Percentiles rank a stretch among this genome's conserved stretches.
Evolutionary conservation across 2,113 vertebrate genomes (phyloP).

Genomic region (Coptodon bakossiorum): DNA sequence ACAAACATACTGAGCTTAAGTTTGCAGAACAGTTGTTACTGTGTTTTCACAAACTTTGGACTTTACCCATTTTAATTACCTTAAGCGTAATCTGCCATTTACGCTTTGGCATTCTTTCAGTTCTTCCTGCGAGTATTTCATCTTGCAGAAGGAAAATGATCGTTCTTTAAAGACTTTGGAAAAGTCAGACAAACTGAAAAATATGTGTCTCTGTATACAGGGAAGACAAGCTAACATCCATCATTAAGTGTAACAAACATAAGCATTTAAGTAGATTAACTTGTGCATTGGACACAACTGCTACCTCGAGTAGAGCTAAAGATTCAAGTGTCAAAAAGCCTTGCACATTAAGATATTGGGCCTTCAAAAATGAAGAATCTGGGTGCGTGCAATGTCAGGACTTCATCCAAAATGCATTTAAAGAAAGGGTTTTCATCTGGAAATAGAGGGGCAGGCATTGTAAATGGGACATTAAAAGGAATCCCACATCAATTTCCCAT

Average conservation of each 20-base stretch:
- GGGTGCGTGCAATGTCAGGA: background rate
- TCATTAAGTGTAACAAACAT: constrained; percentile 6
- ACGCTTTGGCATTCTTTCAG: background rate
- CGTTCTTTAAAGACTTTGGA: background rate
- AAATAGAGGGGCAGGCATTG: constrained; percentile 33
- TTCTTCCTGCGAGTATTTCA: background rate
- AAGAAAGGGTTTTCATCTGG: constrained; percentile 27
- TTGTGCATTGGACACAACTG: background rate
- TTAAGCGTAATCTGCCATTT: background rate
- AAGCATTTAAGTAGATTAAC: background rate
- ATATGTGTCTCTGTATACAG: background rate
- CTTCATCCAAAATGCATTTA: constrained; percentile 23
- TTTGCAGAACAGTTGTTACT: background rate
- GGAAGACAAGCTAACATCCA: background rate
- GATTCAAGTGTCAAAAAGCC: background rate
- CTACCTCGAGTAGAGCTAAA: background rate
- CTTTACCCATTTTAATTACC: constrained; percentile 2
- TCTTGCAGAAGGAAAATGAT: background rate
- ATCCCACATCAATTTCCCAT: constrained; percentile 49
- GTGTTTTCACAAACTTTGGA: background rate
- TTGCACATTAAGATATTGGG: background rate
- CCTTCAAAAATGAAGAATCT: background rate
- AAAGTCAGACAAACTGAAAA: background rate
- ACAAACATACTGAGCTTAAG: background rate
- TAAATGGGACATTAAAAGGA: constrained; percentile 59